phyloP scores from a whole-genome alignment of 1,140 invertebrate genomes.

The Bombyx mori region ASM3026992v2 NC_085109.1:9993501-9994000 shows the following conservation, averaged over 20 bases:
- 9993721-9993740: conserved; percentile 3
- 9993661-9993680: too few species aligned
- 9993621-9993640: too few species aligned
- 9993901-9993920: conserved; percentile 31
- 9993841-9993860: conserved; percentile 51
- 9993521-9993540: too few species aligned
- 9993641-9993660: too few species aligned
- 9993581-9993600: too few species aligned
- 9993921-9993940: conserved; percentile 29
- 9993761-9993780: conserved; percentile 1
- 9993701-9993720: conserved; percentile 1
- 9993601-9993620: too few species aligned
- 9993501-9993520: too few species aligned
- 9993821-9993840: conserved; percentile 25
- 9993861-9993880: conserved; percentile 28
- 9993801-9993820: conserved; percentile 57
- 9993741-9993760: conserved; percentile 9
- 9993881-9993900: conserved; percentile 28
- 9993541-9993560: too few species aligned
- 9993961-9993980: conserved; percentile 13
- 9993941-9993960: conserved; percentile 36
- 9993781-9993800: conserved; percentile 37
- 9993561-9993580: too few species aligned
- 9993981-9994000: background rate
- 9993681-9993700: conserved; percentile 4